phyloP scores from a whole-genome alignment of 2,888 invertebrate genomes.

The Caenorhabditis uteleia region DNA sequence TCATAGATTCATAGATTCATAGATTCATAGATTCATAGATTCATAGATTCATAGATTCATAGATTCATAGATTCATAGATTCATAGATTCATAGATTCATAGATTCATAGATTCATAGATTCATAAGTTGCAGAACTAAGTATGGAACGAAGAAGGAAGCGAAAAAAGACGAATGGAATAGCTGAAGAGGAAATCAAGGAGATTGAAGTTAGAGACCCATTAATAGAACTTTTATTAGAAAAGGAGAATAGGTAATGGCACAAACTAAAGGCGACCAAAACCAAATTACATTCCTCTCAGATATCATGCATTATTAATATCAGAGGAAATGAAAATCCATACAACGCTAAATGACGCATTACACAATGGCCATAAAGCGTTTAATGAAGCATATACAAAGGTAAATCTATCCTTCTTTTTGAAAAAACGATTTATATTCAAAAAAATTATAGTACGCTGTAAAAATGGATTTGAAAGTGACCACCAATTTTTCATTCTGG shows the following conservation, averaged over 20 bases:
- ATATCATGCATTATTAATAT: conserved; percentile 45
- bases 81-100: neutral
- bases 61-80: neutral
- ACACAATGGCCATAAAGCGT: conserved; percentile 30
- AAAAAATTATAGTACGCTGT: conserved; percentile 33
- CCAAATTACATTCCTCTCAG: conserved; percentile 11
- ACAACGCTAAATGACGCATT: conserved; percentile 43
- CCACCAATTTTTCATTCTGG: conserved; percentile 67
- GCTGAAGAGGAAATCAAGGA: conserved; percentile 35
- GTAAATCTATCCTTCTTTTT: conserved; percentile 13
- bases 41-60: neutral
- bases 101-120: neutral
- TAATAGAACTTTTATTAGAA: conserved; percentile 49
- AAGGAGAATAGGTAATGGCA: conserved; percentile 42
- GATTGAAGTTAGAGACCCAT: conserved; percentile 37
- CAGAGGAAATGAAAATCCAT: conserved; percentile 46
- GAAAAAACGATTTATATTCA: neutral
- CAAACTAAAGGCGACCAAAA: neutral
- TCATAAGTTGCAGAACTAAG: conserved; percentile 56
- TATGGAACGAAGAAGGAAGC: conserved; percentile 64
- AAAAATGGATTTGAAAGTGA: conserved; percentile 42
- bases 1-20: neutral
- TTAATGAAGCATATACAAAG: conserved; percentile 44
- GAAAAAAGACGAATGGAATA: conserved; percentile 47
- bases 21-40: neutral